Base-by-base conservation (phyloP, 1,140 invertebrate species). In the Laodelphax striatellus region DNA sequence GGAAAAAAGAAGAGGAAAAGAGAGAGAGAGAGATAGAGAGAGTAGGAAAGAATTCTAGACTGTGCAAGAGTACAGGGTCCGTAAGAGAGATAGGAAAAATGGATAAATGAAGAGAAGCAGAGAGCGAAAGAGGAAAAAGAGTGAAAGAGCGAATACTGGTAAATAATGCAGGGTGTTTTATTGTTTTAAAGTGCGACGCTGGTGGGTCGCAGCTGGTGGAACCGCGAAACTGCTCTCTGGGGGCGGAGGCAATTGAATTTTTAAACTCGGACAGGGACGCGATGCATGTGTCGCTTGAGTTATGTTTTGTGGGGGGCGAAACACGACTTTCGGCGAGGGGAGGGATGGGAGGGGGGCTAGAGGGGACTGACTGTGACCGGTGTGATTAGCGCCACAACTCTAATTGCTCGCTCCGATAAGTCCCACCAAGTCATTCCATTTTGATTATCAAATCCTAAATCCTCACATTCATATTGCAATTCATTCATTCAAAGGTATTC, bases 131-230 rank as follows among this genome's bases (percentile, higher is more conserved):
- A 10, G 46, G 46, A 2, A 17, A 10, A 9, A 17, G 46, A 44
- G 17, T 44, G 16, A 50, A 17, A 50, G 46, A 19, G 16, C 1
- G 46, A 8, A 50, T 3, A 50, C 21, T 50, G 46, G 46, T 50
- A 50, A 50, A 50, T 50, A 50, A 50, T 50, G 46, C 46, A 50
- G 46, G 46, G 46, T 50, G 46, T 50, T 50, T 50, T 50, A 50
- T 50, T 50, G 46, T 50, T 50, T 50, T 50, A 50, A 50, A 50
- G 16, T 17, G 43, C 43, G 43, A 19, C 17, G 43, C 17, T 19
- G 46, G 46, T 16, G 46, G 16, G 46, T 1, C 46, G 16, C 46
- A 50, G 46, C 46, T 50, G 46, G 46, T 17, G 11, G 46, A 50
- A 50, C 46, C 46, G 46, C 46, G 46, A 22, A 50, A 50, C 46